phyloP scores from a whole-genome alignment of 2,113 vertebrate genomes.

The Xenopus borealis region DNA sequence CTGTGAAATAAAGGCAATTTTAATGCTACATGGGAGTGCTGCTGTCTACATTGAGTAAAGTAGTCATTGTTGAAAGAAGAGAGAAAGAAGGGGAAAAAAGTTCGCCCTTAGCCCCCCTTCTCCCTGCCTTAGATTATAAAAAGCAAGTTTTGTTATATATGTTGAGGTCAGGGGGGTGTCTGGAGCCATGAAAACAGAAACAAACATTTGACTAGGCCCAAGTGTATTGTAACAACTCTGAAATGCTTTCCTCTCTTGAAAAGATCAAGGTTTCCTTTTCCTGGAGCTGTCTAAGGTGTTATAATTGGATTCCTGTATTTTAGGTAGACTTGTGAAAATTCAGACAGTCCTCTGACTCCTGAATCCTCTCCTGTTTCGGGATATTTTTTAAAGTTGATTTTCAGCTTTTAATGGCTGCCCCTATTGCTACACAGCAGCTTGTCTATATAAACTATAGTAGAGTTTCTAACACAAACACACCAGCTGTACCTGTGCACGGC shows the following conservation, averaged over 20 bases:
- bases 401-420: too few relatives aligned
- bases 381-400: too few relatives aligned
- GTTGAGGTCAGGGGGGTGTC: slow-evolving; percentile 46
- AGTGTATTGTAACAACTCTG: slow-evolving; percentile 40
- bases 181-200: slow-evolving; percentile 44
- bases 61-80: slow-evolving; percentile 64
- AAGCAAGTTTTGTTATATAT: slow-evolving; percentile 51
- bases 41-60: too few relatives aligned
- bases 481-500: too few relatives aligned
- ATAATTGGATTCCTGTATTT: slow-evolving; percentile 44
- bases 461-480: too few relatives aligned
- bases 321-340: slow-evolving; percentile 29
- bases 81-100: slow-evolving; percentile 50
- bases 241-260: slow-evolving; percentile 38
- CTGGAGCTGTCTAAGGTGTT: slow-evolving; percentile 46
- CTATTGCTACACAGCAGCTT: too few relatives aligned
- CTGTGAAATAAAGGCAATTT: too few relatives aligned
- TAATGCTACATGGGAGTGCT: too few relatives aligned
- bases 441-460: too few relatives aligned
- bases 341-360: slow-evolving; percentile 21
- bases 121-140: slow-evolving; percentile 30
- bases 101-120: slow-evolving; percentile 43
- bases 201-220: slow-evolving; percentile 48
- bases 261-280: slow-evolving; percentile 43
- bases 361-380: slow-evolving; percentile 8